Evolutionary conservation across 2,888 invertebrate species (phyloP).

Genomic region (Drosophila emarginata): DNA sequence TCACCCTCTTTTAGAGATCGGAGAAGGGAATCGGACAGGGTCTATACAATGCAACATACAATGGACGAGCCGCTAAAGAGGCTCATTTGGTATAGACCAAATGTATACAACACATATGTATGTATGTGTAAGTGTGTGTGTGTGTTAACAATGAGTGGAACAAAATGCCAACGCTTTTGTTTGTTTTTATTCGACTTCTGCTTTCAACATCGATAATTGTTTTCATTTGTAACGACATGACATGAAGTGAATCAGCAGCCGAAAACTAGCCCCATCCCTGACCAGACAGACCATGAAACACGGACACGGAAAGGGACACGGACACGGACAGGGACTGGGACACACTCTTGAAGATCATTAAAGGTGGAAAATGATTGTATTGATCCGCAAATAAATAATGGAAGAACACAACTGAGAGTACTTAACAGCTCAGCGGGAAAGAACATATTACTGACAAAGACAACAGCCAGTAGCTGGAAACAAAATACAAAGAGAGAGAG

Average conservation of each 20-base stretch:
- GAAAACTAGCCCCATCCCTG: constrained; percentile 12
- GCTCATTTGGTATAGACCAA: constrained; percentile 48
- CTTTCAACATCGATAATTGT: constrained; percentile 69
- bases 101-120: constrained; percentile 16
- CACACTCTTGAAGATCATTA: constrained; percentile 57
- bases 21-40: constrained; percentile 18
- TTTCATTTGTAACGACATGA: constrained; percentile 68
- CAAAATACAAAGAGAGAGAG: neutral
- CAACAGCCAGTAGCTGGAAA: constrained; percentile 18
- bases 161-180: constrained; percentile 47
- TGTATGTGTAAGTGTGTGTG: constrained; percentile 16
- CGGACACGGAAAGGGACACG: constrained; percentile 1
- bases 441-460: constrained; percentile 9
- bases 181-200: constrained; percentile 61
- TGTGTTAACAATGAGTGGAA: constrained; percentile 12
- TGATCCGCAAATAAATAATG: constrained; percentile 60
- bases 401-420: constrained; percentile 56
- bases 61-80: constrained; percentile 52
- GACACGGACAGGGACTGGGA: constrained; percentile 15
- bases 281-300: neutral
- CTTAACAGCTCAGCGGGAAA: constrained; percentile 66
- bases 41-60: constrained; percentile 23
- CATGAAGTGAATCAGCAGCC: constrained; percentile 45
- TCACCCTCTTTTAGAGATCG: neutral
- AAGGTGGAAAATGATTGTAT: constrained; percentile 70